Evolutionary conservation across 1,140 invertebrate genomes (phyloP).

Genomic region (Eriocheir sinensis): DNA sequence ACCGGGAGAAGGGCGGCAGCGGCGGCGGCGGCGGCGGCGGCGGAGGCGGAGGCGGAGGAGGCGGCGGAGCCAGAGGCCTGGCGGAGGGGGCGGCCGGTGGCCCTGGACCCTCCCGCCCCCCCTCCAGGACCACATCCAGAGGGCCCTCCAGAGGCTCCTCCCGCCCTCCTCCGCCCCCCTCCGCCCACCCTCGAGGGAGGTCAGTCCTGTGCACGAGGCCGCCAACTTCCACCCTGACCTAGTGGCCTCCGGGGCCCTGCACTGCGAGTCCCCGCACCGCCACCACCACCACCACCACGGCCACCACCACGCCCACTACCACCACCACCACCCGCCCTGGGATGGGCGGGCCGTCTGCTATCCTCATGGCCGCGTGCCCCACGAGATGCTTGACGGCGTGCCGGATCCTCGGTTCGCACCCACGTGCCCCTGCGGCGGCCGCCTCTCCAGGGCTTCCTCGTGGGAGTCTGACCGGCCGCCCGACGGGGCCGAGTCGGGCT

Average conservation of each 20-base stretch:
- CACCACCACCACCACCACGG: conserved; percentile 77
- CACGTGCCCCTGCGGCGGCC: conserved; percentile 77
- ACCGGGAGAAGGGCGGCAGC: conserved; percentile 75
- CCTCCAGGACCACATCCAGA: conserved; percentile 67
- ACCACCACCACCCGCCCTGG: conserved; percentile 58
- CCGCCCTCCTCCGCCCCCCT: conserved; percentile 52
- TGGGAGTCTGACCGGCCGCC: conserved; percentile 64
- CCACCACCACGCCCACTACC: conserved; percentile 74
- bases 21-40: conserved; percentile 37
- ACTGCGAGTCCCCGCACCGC: conserved; percentile 72
- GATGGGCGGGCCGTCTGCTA: conserved; percentile 62
- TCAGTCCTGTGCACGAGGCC: conserved; percentile 69
- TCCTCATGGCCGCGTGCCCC: conserved; percentile 63
- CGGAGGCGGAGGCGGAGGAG: conserved; percentile 31
- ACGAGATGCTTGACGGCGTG: conserved; percentile 74
- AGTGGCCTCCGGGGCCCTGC: conserved; percentile 64
- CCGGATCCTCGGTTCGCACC: conserved; percentile 78
- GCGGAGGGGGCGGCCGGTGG: conserved; percentile 55
- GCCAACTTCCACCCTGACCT: conserved; percentile 78
- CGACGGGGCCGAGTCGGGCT: conserved; percentile 72
- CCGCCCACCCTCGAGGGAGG: conserved; percentile 59
- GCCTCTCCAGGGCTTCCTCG: conserved; percentile 73
- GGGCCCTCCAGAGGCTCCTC: conserved; percentile 60
- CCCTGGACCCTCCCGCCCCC: conserved; percentile 58
- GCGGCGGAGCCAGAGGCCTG: conserved; percentile 61